Evolutionary conservation across 2,113 vertebrate genomes (phyloP).

Genomic region (Cottus gobio): DNA sequence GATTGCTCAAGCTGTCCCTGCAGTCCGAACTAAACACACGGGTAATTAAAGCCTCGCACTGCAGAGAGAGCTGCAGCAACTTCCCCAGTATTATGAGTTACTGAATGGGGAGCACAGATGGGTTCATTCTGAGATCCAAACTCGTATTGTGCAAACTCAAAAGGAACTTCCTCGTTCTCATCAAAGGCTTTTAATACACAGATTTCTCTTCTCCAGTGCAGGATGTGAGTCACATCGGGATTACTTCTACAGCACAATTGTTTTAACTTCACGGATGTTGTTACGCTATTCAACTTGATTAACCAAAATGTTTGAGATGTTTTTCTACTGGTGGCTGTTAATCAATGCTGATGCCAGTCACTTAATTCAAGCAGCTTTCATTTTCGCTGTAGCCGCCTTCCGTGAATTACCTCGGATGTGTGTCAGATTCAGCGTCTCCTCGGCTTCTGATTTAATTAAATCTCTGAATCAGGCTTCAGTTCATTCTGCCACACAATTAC

Average conservation of each 20-base stretch:
- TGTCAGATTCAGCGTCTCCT: conserved; percentile 55
- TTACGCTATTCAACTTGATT: not conserved
- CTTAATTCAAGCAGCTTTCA: conserved; percentile 50
- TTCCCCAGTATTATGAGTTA: conserved; percentile 18
- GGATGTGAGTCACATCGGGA: conserved; percentile 33
- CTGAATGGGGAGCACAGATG: conserved; percentile 46
- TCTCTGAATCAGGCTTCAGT: conserved; percentile 71
- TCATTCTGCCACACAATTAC: conserved; percentile 77
- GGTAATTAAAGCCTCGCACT: conserved; percentile 38
- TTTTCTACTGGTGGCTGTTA: conserved; percentile 10
- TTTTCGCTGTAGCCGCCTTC: conserved; percentile 25
- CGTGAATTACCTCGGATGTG: conserved; percentile 38
- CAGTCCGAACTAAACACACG: conserved; percentile 38
- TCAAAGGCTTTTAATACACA: conserved; percentile 26
- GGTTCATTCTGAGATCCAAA: conserved; percentile 51
- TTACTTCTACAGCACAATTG: not conserved
- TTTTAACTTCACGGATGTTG: conserved; percentile 15
- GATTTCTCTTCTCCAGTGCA: conserved; percentile 13
- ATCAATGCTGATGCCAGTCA: conserved; percentile 32
- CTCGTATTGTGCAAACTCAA: conserved; percentile 20
- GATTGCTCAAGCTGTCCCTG: conserved; percentile 13
- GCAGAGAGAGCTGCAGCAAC: conserved; percentile 7
- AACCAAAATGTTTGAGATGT: conserved; percentile 22
- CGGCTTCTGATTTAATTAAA: conserved; percentile 75
- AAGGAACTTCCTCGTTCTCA: conserved; percentile 37